Conservation (phyloP, 2,888 invertebrate genomes). For the Scaptomyza flava region DNA sequence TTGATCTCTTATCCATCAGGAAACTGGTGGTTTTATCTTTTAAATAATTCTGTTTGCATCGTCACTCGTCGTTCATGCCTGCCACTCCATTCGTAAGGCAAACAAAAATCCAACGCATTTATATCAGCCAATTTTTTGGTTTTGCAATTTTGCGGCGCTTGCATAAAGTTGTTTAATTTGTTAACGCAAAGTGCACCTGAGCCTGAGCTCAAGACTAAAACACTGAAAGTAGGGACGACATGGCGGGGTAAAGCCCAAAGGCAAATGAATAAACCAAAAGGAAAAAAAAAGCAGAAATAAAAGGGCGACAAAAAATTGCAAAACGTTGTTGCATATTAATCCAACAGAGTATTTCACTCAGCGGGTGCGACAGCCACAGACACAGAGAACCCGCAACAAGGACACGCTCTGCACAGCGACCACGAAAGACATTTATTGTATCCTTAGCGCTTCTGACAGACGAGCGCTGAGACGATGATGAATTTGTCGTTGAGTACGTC, state of each 20-base stretch:
- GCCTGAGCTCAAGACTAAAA: constrained; percentile 34
- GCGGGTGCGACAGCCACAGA: constrained; percentile 47
- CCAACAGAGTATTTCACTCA: constrained; percentile 78
- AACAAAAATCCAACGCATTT: constrained; percentile 26
- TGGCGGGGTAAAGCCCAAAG: constrained; percentile 39
- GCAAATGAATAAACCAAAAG: constrained; percentile 74
- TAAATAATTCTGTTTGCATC: constrained; percentile 23
- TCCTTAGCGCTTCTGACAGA: constrained; percentile 78
- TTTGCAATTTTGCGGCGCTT: constrained; percentile 42
- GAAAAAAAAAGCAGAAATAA: constrained; percentile 35
- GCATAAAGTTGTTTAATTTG: constrained; percentile 78
- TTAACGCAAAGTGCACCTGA: constrained; percentile 76
- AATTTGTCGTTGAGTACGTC: constrained; percentile 63
- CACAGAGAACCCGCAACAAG: constrained; percentile 29
- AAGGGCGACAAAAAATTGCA: constrained; percentile 65
- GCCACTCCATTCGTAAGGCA: constrained; percentile 8
- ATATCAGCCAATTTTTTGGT: constrained; percentile 19
- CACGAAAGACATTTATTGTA: constrained; percentile 79
- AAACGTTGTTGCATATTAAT: constrained; percentile 77
- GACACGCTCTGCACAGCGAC: constrained; percentile 47
- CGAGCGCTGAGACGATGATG: constrained; percentile 79
- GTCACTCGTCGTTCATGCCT: constrained; percentile 3
- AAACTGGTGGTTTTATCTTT: background rate
- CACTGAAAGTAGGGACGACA: constrained; percentile 22
- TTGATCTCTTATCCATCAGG: background rate